These are phyloP conservation scores for Labeo calbasu DNA, from an alignment of 2,797 vertebrate species.

Conservation along the genomic window DNA sequence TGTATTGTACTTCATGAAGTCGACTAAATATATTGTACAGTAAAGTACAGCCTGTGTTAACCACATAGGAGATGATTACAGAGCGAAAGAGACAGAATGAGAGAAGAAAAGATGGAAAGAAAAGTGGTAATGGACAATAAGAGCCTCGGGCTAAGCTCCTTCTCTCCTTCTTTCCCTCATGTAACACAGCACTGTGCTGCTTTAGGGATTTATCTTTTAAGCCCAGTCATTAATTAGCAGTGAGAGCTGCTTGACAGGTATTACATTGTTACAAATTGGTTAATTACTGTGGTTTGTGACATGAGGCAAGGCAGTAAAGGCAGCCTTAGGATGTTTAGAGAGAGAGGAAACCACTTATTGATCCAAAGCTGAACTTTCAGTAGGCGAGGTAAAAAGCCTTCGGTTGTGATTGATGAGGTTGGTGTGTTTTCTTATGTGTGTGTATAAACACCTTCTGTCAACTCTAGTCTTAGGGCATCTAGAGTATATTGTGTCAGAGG, in stretches of 20 bases:
- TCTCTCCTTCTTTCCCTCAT: slow-evolving; percentile 32
- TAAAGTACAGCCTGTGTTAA: slow-evolving; percentile 5
- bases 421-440: slow-evolving; percentile 59
- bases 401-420: slow-evolving; percentile 72
- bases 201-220: slow-evolving; percentile 72
- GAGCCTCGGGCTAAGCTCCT: slow-evolving; percentile 39
- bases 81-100: slow-evolving; percentile 6
- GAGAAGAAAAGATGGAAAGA: slow-evolving; percentile 15
- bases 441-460: slow-evolving; percentile 40
- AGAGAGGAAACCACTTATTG: slow-evolving; percentile 80
- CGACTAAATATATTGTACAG: background rate
- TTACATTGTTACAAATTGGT: slow-evolving; percentile 83
- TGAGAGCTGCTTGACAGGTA: slow-evolving; percentile 74
- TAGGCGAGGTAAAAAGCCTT: slow-evolving; percentile 73
- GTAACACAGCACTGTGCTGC: slow-evolving; percentile 43
- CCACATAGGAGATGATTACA: slow-evolving; percentile 21
- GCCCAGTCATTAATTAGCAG: slow-evolving; percentile 78
- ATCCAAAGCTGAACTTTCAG: slow-evolving; percentile 72
- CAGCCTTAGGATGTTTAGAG: slow-evolving; percentile 72
- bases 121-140: slow-evolving; percentile 51
- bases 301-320: slow-evolving; percentile 60
- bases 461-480: slow-evolving; percentile 23
- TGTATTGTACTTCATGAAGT: slow-evolving; percentile 17
- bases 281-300: slow-evolving; percentile 77
- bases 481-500: slow-evolving; percentile 30